Evolutionary conservation across 92 coral and sea anemone species (phyloP), one percentile per base, ranked within the genome.

Genomic region (Chrysogorgia sp.): DNA sequence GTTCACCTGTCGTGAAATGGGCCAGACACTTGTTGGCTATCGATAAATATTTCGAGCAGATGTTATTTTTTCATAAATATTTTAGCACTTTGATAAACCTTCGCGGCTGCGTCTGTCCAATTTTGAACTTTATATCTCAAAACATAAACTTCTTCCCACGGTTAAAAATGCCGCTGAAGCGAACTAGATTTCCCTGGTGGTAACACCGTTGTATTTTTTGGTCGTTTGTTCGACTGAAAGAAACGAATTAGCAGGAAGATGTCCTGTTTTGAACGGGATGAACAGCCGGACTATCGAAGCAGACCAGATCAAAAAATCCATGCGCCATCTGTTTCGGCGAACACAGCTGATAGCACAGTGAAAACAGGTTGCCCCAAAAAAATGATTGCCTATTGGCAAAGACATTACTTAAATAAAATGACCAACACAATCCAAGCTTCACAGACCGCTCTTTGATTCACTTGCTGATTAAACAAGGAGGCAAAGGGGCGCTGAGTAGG

Each of bases 301-400:
- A 15, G 34, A n/a, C 34, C 32, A 33, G 34, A 22, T 25, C 13
- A 22, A 33, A 40, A 23, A 29, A 13, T 31, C n/a, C n/a, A n/a
- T n/a, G 19, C 9, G 53, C 77, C 77, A 71, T 71, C 77, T 71
- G 77, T 34, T 71, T 33, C n/a, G 19, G 26, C 10, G 45, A 52
- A 57, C 77, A 71, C 77, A 71, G 77, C 77, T 71, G 77, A 71
- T 71, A 49, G 55, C 55, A 33, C 77, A 71, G 59, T 26, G 37
- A 33, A 53, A 71, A 71, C 77, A 71, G 77, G 77, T 71, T 71
- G 77, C 62, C 6, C n/a, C n/a, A n/a, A n/a, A 57, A 23, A 23
- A 29, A 57, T 7, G 63, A 49, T 17, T 41, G 62, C 62, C 77
- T 50, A 56, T 71, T 71, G 55, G 77, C 57, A 34, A 29, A 41